Evolutionary conservation across 92 coral and sea anemone species (phyloP).

Genomic region (Heteractis magnifica): DNA sequence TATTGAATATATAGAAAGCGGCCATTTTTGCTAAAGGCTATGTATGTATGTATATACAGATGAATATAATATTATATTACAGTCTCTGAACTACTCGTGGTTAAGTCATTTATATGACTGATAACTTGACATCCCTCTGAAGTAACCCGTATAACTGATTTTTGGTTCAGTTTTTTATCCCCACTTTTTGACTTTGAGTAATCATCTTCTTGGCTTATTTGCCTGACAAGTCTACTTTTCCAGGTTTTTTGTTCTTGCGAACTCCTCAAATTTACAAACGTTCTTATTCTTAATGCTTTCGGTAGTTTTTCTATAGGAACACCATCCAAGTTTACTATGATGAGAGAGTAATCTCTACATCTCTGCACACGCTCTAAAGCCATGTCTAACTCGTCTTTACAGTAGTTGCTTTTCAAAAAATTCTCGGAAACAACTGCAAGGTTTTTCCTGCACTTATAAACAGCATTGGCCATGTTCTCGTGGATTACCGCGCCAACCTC

Average conservation of each 20-base stretch:
- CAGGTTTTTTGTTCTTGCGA: conserved; percentile 18
- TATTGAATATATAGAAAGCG: no score
- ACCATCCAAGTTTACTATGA: conserved; percentile 30
- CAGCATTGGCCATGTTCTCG: conserved; percentile 20
- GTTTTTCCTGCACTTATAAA: conserved; percentile 29
- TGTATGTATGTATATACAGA: no score
- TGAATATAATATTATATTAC: not conserved
- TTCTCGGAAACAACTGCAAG: conserved; percentile 36
- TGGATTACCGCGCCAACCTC: conserved; percentile 16
- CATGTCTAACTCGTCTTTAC: conserved; percentile 20
- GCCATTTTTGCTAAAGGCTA: no score
- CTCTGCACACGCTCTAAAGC: conserved; percentile 19
- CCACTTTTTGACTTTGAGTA: not conserved
- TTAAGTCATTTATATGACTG: not conserved
- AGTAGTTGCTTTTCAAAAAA: conserved; percentile 21
- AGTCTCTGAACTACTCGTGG: not conserved
- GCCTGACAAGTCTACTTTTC: conserved; percentile 24
- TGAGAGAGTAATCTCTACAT: conserved; percentile 18
- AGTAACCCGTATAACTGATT: not conserved
- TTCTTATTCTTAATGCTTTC: conserved; percentile 11
- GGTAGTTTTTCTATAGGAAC: conserved; percentile 16
- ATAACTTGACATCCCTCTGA: not conserved
- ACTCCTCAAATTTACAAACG: conserved; percentile 24
- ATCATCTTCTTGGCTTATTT: conserved; percentile 23
- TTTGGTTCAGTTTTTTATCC: no score